Conservation (phyloP, 2,113 vertebrate genomes). For the Smithornis capensis region DNA sequence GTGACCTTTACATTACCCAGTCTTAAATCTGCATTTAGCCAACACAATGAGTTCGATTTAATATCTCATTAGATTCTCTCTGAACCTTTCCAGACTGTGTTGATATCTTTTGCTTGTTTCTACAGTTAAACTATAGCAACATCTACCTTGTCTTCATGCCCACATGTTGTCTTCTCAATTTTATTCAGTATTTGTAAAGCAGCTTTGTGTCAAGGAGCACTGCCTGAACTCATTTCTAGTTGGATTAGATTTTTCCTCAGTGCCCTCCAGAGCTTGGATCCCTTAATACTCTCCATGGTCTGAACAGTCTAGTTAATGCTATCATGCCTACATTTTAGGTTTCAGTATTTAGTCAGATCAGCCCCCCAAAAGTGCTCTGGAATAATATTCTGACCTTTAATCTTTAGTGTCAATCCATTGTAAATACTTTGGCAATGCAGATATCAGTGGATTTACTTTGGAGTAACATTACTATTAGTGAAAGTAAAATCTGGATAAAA, state of each 20-base stretch:
- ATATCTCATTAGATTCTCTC: background rate
- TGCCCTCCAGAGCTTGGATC: background rate
- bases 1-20: background rate
- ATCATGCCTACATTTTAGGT: background rate
- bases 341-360: background rate
- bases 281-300: background rate
- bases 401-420: background rate
- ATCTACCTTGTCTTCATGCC: background rate
- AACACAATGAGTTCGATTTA: rapidly evolving
- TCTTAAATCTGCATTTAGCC: background rate
- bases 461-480: background rate
- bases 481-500: background rate
- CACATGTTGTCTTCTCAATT: background rate
- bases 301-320: background rate
- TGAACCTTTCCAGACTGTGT: background rate
- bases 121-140: background rate
- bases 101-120: background rate
- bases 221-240: background rate
- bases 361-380: background rate
- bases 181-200: background rate
- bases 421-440: background rate
- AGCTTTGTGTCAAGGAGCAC: background rate
- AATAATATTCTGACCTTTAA: background rate
- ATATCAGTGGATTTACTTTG: background rate
- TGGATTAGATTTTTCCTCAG: background rate